Evolutionary conservation across 2,797 vertebrate species (phyloP).

Genomic region (Gambelia wislizenii): DNA sequence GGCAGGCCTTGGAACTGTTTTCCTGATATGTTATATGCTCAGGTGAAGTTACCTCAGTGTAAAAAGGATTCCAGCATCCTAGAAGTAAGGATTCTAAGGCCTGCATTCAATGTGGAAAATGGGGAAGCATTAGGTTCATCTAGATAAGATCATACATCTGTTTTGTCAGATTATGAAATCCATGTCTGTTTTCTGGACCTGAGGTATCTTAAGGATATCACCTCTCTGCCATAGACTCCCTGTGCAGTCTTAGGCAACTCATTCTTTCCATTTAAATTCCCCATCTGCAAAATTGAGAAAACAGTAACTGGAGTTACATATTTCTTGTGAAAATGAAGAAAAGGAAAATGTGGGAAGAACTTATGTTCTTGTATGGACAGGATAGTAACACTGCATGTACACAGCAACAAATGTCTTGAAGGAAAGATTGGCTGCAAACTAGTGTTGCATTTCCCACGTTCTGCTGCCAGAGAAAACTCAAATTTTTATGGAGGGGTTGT

Average conservation of each 20-base stretch:
- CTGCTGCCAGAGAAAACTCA: neutral
- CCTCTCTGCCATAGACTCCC: neutral
- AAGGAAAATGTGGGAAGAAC: neutral
- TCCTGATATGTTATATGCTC: too few species aligned
- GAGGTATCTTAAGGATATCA: neutral
- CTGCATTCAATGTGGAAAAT: neutral
- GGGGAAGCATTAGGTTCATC: neutral
- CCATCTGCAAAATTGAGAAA: neutral
- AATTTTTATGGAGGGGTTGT: neutral
- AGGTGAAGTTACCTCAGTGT: neutral
- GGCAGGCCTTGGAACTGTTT: neutral
- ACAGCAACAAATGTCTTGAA: neutral
- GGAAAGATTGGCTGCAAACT: neutral
- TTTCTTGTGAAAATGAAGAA: neutral
- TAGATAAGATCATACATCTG: neutral
- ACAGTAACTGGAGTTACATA: neutral
- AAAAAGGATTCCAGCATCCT: neutral
- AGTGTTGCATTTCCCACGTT: too few species aligned
- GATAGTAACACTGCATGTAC: neutral
- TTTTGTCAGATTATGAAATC: neutral
- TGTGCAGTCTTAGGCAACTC: neutral
- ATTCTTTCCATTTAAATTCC: neutral
- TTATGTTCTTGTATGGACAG: neutral
- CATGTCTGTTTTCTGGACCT: neutral
- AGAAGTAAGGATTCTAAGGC: neutral